Percentiles rank a stretch among this genome's conserved stretches.
These are phyloP conservation scores for Drosophila setifemur DNA, from an alignment of 1,140 invertebrate species.

Conservation along the genomic window DNA sequence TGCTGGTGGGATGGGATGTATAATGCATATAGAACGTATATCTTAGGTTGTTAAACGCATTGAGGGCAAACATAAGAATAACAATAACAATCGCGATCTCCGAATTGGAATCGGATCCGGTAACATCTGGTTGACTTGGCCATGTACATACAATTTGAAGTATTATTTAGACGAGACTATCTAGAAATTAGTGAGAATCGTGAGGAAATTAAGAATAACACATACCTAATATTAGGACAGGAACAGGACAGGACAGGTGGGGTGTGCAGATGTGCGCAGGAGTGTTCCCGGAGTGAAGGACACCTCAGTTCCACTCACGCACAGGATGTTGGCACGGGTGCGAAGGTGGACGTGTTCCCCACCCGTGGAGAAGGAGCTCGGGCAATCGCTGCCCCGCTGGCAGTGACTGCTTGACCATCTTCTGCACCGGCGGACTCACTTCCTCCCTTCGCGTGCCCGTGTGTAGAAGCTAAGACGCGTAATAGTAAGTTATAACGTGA, in stretches of 20 bases:
- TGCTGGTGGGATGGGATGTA: neutral
- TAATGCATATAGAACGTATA: neutral
- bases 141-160: slow-evolving; percentile 67
- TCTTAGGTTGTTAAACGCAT: neutral
- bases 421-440: neutral
- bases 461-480: slow-evolving; percentile 5
- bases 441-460: too few species aligned
- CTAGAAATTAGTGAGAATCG: slow-evolving; percentile 19
- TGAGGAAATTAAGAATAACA: neutral
- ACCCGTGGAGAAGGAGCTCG: neutral
- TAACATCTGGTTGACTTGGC: slow-evolving; percentile 41
- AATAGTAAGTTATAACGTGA: slow-evolving; percentile 22
- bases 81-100: slow-evolving; percentile 3
- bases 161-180: slow-evolving; percentile 66
- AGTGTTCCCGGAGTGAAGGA: too few species aligned
- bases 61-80: neutral
- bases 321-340: neutral
- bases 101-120: slow-evolving; percentile 11
- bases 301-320: slow-evolving; percentile 7
- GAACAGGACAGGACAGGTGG: neutral
- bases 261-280: too few species aligned
- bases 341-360: neutral
- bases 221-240: neutral
- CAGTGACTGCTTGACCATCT: neutral
- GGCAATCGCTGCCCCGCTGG: neutral